phyloP scores from a whole-genome alignment of 2,888 invertebrate genomes.

The Coleophora deauratella region DNA sequence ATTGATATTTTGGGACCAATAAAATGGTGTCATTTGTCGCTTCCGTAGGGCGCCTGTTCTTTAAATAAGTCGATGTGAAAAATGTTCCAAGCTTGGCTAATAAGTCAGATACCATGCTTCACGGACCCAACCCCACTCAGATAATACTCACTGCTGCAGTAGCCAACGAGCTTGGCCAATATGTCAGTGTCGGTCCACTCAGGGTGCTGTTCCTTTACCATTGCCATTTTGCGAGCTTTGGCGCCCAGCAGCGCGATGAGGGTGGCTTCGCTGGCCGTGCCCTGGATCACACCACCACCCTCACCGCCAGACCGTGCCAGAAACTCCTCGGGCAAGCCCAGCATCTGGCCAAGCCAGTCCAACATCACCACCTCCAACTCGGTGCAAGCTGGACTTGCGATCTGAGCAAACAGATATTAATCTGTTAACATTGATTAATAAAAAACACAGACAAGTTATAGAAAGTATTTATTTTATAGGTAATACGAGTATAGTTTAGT shows the following conservation, averaged over 20 bases:
- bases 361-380: slow-evolving; percentile 96
- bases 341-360: slow-evolving; percentile 96
- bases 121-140: too few species aligned
- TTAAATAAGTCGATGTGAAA: too few species aligned
- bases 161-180: slow-evolving; percentile 87
- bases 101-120: too few species aligned
- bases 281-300: slow-evolving; percentile 93
- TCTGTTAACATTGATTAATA: too few species aligned
- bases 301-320: slow-evolving; percentile 88
- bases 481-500: too few species aligned
- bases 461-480: too few species aligned
- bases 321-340: slow-evolving; percentile 89
- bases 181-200: slow-evolving; percentile 83
- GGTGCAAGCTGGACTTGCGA: slow-evolving; percentile 95
- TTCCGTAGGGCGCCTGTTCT: too few species aligned
- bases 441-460: too few species aligned
- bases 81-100: too few species aligned
- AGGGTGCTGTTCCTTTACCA: slow-evolving; percentile 80
- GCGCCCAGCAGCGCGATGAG: slow-evolving; percentile 94
- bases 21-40: too few species aligned
- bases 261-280: slow-evolving; percentile 96
- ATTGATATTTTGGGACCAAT: too few species aligned
- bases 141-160: slow-evolving; percentile 87
- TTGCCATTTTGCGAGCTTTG: slow-evolving; percentile 81
- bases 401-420: slow-evolving; percentile 67